Base-by-base conservation (phyloP, 2,113 vertebrate species). In the Grus americana region DNA sequence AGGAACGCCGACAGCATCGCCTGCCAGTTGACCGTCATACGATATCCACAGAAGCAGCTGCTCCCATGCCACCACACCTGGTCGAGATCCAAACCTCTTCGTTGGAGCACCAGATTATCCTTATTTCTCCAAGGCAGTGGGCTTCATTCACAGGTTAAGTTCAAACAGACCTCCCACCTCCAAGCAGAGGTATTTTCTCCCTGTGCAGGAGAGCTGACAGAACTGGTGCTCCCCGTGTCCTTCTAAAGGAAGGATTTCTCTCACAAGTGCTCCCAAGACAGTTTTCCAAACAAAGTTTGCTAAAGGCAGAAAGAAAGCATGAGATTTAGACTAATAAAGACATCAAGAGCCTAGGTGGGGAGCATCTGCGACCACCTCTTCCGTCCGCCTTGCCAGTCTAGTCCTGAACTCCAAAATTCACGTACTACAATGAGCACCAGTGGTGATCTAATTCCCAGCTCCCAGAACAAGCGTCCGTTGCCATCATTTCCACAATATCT, bases 1-100 rank as follows among this genome's bases (percentile, higher is more conserved):
- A 3, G 0, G 4, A 29, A 12, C 38, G 32, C n/a, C 0, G 6
- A 12, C 3, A 20, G 58, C 30, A 42, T 11, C 2, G 7, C 47
- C n/a, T 54, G 58, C 40, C 54, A 30, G 47, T 1, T 6, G 44
- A 3, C 70, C 22, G 22, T 26, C 75, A 73, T 1, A 32, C 2
- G 0, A 10, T 15, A 62, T 1, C 34, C 55, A 57, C 15, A 23
- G 40, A 32, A 23, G 32, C n/a, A 67, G 52, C 5, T 66, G 40
- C 32, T 36, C 29, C 42, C 17, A 9, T 2, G 5, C 12, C 34
- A 29, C 21, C 12, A 23, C 21, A 3, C 0, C 2, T 5, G 24
- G 40, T 8, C 1, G 0, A 49, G 27, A n/a, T 40, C 59, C 50
- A 79, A 65, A 34, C 15, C 47, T 44, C 63, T 30, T 40, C 13